Percentiles rank a stretch among this genome's conserved stretches.
These are phyloP conservation scores for Macrophya alboannulata DNA, from an alignment of 2,888 invertebrate genomes.

Conservation along the genomic window DNA sequence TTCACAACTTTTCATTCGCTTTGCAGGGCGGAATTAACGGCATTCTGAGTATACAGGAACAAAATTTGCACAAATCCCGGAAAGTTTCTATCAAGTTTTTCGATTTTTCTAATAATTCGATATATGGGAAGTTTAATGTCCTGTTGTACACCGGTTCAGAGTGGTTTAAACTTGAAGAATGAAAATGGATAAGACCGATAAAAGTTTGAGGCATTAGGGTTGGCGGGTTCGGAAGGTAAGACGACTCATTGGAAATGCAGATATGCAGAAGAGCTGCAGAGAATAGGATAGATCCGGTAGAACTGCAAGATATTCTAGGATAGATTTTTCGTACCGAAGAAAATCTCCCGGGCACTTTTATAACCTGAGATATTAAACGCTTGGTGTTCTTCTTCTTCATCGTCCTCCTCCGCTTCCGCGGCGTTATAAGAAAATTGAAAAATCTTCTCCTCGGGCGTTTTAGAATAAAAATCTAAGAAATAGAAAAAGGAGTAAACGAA, in stretches of 20 bases:
- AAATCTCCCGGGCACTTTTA: constrained; percentile 58
- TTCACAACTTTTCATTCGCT: neutral
- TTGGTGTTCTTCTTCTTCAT: constrained; percentile 54
- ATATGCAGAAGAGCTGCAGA: constrained; percentile 72
- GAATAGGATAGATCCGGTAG: constrained; percentile 61
- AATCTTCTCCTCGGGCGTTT: neutral
- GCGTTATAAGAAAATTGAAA: constrained; percentile 11
- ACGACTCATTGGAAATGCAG: constrained; percentile 70
- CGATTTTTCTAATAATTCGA: neutral
- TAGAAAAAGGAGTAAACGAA: neutral
- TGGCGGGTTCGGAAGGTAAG: neutral
- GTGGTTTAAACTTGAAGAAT: neutral
- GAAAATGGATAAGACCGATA: constrained; percentile 5
- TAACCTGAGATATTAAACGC: constrained; percentile 72
- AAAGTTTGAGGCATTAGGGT: constrained; percentile 21
- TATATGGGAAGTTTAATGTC: constrained; percentile 62
- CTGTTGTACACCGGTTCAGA: neutral
- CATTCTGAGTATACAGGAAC: no score
- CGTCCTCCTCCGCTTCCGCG: neutral
- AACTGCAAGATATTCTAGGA: neutral
- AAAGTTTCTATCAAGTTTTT: neutral
- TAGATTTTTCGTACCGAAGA: neutral
- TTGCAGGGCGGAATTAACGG: no score
- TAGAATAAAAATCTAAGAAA: neutral
- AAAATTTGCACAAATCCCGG: neutral